Evolutionary conservation across 2,113 vertebrate species (phyloP).

Genomic region (Engystomops pustulosus): DNA sequence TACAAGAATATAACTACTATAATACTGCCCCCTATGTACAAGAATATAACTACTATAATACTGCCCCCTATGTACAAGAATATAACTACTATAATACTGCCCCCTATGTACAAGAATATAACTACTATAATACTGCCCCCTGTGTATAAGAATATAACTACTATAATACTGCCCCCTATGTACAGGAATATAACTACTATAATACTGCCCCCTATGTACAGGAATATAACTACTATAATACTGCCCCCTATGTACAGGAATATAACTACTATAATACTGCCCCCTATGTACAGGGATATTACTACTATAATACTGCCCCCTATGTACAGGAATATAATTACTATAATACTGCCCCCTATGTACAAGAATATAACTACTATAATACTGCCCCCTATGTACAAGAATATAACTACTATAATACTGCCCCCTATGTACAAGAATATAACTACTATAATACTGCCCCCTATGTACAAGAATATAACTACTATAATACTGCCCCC

Average conservation of each 20-base stretch:
- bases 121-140: neutral
- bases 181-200: constrained; percentile 17
- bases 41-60: too few relatives aligned
- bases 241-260: neutral
- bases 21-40: too few relatives aligned
- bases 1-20: too few relatives aligned
- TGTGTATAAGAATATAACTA: neutral
- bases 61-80: too few relatives aligned
- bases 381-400: neutral
- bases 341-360: neutral
- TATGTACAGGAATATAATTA: neutral
- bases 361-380: too few relatives aligned
- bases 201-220: neutral
- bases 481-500: neutral
- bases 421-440: neutral
- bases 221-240: constrained; percentile 18
- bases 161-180: constrained; percentile 1
- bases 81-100: constrained; percentile 8
- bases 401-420: constrained; percentile 11
- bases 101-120: too few relatives aligned
- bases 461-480: too few relatives aligned
- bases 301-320: neutral
- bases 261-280: constrained; percentile 1
- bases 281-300: neutral
- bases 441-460: constrained; percentile 8